Conservation (phyloP, 2,888 invertebrate genomes). For the Allophyes oxyacanthae region DNA sequence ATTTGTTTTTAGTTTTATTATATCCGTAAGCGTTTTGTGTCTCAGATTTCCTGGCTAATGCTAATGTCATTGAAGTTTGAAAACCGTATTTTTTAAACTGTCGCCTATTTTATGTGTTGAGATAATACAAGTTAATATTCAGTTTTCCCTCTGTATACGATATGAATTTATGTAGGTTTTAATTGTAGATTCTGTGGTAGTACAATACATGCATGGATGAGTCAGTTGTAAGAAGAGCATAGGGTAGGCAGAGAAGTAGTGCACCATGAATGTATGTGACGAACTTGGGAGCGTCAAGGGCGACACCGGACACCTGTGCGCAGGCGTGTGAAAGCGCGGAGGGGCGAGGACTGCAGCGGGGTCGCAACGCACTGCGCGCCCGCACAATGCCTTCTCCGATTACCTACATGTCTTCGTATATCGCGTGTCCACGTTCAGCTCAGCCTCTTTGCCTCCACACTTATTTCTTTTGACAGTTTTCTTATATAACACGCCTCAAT, state of each 20-base stretch:
- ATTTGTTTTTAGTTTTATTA: conserved; percentile 48
- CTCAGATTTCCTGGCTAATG: conserved; percentile 29
- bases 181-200: not conserved
- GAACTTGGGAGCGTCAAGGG: conserved; percentile 85
- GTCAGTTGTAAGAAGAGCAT: conserved; percentile 2
- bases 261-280: conserved; percentile 64
- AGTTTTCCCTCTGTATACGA: too few relatives aligned
- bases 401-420: conserved; percentile 85
- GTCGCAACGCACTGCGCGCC: conserved; percentile 85
- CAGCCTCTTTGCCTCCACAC: conserved; percentile 71
- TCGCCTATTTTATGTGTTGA: too few relatives aligned
- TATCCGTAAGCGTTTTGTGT: conserved; percentile 22
- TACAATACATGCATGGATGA: too few relatives aligned
- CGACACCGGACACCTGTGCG: conserved; percentile 87
- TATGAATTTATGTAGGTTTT: not conserved
- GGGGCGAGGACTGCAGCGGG: conserved; percentile 57
- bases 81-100: not conserved
- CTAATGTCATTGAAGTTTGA: conserved; percentile 15
- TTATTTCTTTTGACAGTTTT: conserved; percentile 84
- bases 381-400: conserved; percentile 87
- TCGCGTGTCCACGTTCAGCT: conserved; percentile 76
- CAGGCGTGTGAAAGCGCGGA: conserved; percentile 86
- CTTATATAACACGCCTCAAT: conserved; percentile 75
- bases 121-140: not conserved
- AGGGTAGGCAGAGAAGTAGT: conserved; percentile 27